Base-by-base conservation (phyloP, 2,113 vertebrate species). In the Gnathonemus longibarbis region DNA sequence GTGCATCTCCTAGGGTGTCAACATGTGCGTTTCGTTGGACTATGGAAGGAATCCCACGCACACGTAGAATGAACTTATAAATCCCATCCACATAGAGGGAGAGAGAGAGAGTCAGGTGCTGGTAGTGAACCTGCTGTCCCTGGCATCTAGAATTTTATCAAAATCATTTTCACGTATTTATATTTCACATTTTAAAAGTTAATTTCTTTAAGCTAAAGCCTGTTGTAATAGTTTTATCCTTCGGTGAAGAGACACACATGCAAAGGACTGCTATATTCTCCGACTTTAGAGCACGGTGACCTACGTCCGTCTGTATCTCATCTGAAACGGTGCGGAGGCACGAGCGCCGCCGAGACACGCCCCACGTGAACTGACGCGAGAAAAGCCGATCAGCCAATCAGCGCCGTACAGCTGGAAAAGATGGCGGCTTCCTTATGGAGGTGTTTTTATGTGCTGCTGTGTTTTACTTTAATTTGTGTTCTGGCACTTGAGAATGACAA, bases 351-450 rank as follows among this genome's bases (percentile, higher is more conserved):
- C 7, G 35, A 21, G 90, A 70, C 91, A 89, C 92, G 62, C 91
- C 90, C 46, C 13, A 3, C 0, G 90, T 88, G 92, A 74, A 86
- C 91, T 94, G 94, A 95, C 93, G 91, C 52, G 74, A 7, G 27
- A 48, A 91, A 27, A 4, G 19, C n/a, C 31, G 77, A 39, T 39
- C n/a, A 93, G 88, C 96, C 95, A 96, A 95, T 93, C 88, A 70
- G 87, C 35, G 9, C 11, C 10, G 24, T 88, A 45, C 91, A 91
- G 53, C 80, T 88, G 93, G 94, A 90, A 95, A 95, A 92, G 90
- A 96, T 96, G 95, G 95, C 95, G 94, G 91, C 93, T 1, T 88
- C 90, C 46, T 88, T 89, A 45, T 93, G 89, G 91, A 89, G 89
- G 13, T 91, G n/a, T 50, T 24, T 93, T 2, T 84, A 90, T n/a